phyloP scores from a whole-genome alignment of 2,888 invertebrate genomes.

The Dinocampus coccinellae region DNA sequence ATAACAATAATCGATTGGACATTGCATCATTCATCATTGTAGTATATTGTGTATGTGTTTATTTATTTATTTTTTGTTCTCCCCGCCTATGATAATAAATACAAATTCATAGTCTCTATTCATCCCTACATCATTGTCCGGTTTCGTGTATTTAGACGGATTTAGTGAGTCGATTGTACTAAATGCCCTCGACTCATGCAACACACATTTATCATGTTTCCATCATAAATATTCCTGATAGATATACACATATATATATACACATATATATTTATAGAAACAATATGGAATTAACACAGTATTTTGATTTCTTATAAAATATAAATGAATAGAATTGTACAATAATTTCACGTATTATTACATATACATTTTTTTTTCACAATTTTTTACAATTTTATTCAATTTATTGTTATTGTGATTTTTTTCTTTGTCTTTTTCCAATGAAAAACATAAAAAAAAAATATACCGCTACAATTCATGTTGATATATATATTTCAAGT shows the following conservation, averaged over 20 bases:
- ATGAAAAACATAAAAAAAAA: too few species aligned
- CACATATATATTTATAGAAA: too few species aligned
- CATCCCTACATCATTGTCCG: neutral
- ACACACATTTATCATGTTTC: neutral
- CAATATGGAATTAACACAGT: too few species aligned
- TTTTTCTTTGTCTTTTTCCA: too few species aligned
- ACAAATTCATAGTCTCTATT: neutral
- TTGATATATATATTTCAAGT: too few species aligned
- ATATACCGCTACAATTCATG: too few species aligned
- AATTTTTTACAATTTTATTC: too few species aligned
- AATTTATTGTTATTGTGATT: too few species aligned
- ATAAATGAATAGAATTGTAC: too few species aligned
- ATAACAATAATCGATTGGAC: neutral
- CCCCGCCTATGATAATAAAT: neutral
- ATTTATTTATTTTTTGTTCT: neutral
- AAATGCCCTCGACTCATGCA: conserved; percentile 10
- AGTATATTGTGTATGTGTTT: neutral
- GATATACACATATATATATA: neutral
- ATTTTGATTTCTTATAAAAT: too few species aligned
- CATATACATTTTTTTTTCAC: too few species aligned
- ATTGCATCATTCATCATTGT: neutral
- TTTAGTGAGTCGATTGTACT: neutral
- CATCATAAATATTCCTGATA: neutral
- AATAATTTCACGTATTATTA: too few species aligned
- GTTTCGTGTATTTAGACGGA: neutral